Evolutionary conservation across 2,888 invertebrate genomes (phyloP), one percentile per base, ranked within the genome.

Genomic region (Nymphalis c-album): DNA sequence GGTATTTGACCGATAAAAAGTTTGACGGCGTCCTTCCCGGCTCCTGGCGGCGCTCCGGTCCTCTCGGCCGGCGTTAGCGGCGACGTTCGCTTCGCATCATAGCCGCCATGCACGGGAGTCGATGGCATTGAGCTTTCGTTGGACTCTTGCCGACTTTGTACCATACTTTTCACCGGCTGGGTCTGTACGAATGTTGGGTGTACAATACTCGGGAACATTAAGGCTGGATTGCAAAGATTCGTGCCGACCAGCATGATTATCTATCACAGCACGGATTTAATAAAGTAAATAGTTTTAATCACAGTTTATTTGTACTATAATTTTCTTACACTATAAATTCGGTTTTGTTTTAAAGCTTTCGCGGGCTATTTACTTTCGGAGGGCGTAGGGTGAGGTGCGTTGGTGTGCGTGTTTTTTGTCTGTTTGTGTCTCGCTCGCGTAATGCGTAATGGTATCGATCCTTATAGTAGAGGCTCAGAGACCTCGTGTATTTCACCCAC

Each of bases 1-100:
- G 98, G 98, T 76, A 98, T 98, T 90, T 98, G 97, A 20, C 98
- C 98, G 65, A 98, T 96, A 88, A 98, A 98, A 69, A 98, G 94
- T 88, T 98, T 98, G 74, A 98, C 94, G 64, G 94, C 94, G 73
- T 93, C 94, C 73, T 92, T 92, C 55, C 92, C 86, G 68, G 93
- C 86, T 64, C 90, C 87, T 7, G 91, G 91, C 1, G 92, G 92
- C n/a, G 93, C 83, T 51, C 89, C 85, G 60, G 91, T 85, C 7
- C 85, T 80, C 78, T 91, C 91, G 7, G 93, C 90, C 17, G 90
- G 88, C 35, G 91, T 90, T 73, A 84, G 71, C 1, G 86, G 90
- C 1, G 88, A 85, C 2, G 85, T 81, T 0, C 78, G 71, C 68
- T 81, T 85, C 2, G 77, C 75, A 31, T 86, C 84, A 46, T 79